A percentile compares a stretch with the other conserved stretches of the same genome.
Conservation (phyloP, 2,113 vertebrate genomes). For the Dipodomys ordii region DNA sequence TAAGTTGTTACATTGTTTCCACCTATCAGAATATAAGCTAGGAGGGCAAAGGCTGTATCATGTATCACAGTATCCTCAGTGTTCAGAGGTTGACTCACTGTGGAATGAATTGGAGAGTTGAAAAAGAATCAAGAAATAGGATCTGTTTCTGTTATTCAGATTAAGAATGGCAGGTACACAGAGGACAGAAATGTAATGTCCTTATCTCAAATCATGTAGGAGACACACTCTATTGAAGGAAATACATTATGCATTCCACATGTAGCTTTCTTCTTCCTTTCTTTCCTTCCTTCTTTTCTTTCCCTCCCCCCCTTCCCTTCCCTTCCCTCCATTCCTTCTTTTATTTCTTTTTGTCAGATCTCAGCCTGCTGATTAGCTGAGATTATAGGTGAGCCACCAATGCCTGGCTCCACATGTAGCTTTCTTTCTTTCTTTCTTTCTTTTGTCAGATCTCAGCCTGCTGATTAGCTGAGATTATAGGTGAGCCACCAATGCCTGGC, state of each 20-base stretch:
- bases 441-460: no score
- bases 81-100: background rate
- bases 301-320: no score
- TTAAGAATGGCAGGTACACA: background rate
- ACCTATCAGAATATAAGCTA: background rate
- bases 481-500: no score
- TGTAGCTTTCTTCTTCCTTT: no score
- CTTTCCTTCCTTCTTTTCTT: no score
- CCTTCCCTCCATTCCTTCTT: no score
- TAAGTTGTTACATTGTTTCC: background rate
- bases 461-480: no score
- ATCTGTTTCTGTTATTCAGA: background rate
- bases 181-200: background rate
- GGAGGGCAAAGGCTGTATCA: background rate
- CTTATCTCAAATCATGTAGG: background rate
- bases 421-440: no score
- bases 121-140: background rate
- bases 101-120: background rate
- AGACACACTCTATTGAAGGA: background rate
- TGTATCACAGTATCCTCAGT: background rate
- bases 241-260: accelerated
- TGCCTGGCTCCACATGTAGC: no score
- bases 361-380: no score
- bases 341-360: no score
- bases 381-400: no score